Evolutionary conservation across 2,113 vertebrate species (phyloP), one percentile per base, ranked within the genome.

Genomic region (Anser cygnoides): DNA sequence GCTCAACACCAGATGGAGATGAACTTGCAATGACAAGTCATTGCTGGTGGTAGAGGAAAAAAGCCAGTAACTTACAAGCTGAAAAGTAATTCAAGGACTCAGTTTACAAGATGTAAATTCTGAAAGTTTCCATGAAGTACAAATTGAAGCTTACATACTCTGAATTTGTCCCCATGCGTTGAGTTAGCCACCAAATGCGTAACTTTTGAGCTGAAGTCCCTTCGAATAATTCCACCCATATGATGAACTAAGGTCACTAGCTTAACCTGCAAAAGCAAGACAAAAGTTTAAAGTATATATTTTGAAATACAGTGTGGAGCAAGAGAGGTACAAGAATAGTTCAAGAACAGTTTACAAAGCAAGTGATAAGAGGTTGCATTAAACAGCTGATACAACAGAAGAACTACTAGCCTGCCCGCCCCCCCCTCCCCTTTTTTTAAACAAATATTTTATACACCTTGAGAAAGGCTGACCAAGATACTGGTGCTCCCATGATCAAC

Each of bases 161-260:
- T 99, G 97, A 99, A 99, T 96, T 99, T 99, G 97, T 99, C 99
- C 92, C 99, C 99, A 62, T 99, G 98, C 31, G 99, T 99, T 63
- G 98, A 99, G 96, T 98, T 98, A 35, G 99, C 99, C 61, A 99
- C 98, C 86, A 99, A 98, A 96, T 99, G 99, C 67, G 99, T 99
- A 83, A 99, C 99, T 98, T 99, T 99, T 44, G 99, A 98, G 94
- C 99, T 99, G 57, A 99, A 99, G 92, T 99, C 99, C 94, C 98
- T 99, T 57, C 99, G 98, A 95, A 99, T 99, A 93, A 98, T 98
- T 73, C 99, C 99, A 65, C 99, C 99, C 99, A 99, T 99, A 91
- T 99, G 99, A 98, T 99, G 99, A 80, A 99, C 99, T 93, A 99
- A 97, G 87, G 98, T 99, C 89, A 99, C 99, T 29, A 99, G 96